phyloP scores from a whole-genome alignment of 2,113 vertebrate species.

The Ameiurus melas region DNA sequence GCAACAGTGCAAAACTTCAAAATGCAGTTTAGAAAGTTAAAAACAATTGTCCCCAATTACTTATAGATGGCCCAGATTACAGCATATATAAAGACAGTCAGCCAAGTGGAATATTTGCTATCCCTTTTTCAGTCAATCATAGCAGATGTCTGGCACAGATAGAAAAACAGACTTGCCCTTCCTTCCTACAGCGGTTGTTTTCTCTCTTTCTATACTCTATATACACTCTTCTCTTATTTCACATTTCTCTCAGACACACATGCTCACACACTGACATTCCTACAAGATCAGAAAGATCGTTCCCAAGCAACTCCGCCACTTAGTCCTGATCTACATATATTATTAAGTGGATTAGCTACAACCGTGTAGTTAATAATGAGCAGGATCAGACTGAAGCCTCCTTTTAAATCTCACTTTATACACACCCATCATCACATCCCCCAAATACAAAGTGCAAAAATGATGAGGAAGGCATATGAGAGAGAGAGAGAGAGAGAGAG shows the following conservation, averaged over 20 bases:
- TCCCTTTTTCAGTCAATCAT: neutral
- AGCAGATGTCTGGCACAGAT: neutral
- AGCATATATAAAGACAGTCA: neutral
- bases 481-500: neutral
- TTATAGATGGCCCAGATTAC: neutral
- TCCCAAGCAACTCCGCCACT: conserved; percentile 39
- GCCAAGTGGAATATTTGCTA: neutral
- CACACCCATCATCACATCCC: conserved; percentile 32
- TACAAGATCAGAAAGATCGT: conserved; percentile 48
- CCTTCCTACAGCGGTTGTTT: neutral
- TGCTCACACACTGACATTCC: conserved; percentile 37
- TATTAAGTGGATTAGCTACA: conserved; percentile 48
- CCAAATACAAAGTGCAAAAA: conserved; percentile 5
- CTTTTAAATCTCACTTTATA: conserved; percentile 22
- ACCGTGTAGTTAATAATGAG: conserved; percentile 30
- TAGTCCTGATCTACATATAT: conserved; percentile 45
- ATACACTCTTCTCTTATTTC: conserved; percentile 1
- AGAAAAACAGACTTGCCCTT: neutral
- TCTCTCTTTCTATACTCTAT: neutral
- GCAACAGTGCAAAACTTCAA: neutral
- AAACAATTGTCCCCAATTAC: neutral
- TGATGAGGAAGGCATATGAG: neutral
- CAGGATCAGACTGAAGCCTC: conserved; percentile 34
- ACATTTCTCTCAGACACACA: neutral
- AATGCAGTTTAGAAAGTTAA: neutral